Evolutionary conservation across 2,113 vertebrate species (phyloP), one percentile per base, ranked within the genome.

Genomic region (Bujurquina vittata): DNA sequence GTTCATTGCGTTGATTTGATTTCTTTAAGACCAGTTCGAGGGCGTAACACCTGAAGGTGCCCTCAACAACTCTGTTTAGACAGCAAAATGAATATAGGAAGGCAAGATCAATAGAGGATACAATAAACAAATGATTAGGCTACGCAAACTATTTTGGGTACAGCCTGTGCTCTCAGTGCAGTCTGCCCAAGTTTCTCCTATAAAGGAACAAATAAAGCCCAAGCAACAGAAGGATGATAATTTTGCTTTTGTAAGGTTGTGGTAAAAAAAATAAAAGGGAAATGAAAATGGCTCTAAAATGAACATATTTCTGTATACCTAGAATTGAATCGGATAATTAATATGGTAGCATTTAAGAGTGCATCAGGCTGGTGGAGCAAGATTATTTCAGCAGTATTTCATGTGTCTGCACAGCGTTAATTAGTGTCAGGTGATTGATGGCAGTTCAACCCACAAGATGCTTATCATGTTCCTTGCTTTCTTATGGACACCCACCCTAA

Each of bases 21-120:
- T 92, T 81, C 81, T 78, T 77, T 46, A 74, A 89, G 81, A 62
- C 65, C 29, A 33, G 54, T 91, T 85, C 40, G 40, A 84, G 89
- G 69, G 59, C 89, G 84, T 61, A 77, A 87, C 82, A 90, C 85
- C 84, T 93, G 83, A 87, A 91, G 87, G 92, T 94, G 85, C 73
- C 87, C 91, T 86, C 81, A 83, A 37, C 61, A 84, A 40, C 74
- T 88, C 74, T 75, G 90, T 90, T 91, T 84, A 85, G 79, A 88
- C 65, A 85, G 61, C 65, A 77, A 81, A 79, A 87, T 89, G 26
- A 88, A 92, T 85, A 69, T 26, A 61, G 56, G 37, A 22, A 79
- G 86, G 73, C 75, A 80, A 72, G 31, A 91, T 93, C 85, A 85
- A 90, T 91, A 75, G 78, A 77, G 79, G 73, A 83, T 43, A 75